Conservation (phyloP, 2,888 invertebrate genomes). For the Sialis lutaria region DNA sequence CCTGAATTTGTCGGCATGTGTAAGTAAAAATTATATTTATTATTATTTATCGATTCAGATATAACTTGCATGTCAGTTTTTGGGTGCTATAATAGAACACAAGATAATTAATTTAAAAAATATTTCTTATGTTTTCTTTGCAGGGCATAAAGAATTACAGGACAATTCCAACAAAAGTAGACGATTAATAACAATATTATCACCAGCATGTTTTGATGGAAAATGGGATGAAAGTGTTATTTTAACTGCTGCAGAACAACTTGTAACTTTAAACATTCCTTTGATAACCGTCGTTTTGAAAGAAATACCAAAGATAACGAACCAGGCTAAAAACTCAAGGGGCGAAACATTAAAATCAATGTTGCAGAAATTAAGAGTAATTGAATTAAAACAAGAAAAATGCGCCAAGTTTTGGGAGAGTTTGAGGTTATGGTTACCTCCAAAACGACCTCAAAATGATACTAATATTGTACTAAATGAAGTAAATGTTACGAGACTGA, state of each 20-base stretch:
- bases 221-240: slow-evolving; percentile 28
- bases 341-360: slow-evolving; percentile 32
- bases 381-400: slow-evolving; percentile 34
- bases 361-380: slow-evolving; percentile 29
- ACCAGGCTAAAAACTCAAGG: slow-evolving; percentile 23
- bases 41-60: no score
- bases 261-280: slow-evolving; percentile 19
- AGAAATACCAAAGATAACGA: slow-evolving; percentile 21
- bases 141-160: slow-evolving; percentile 40
- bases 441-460: slow-evolving; percentile 18
- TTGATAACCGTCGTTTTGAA: slow-evolving; percentile 25
- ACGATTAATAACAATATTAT: slow-evolving; percentile 28
- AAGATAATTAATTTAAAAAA: no score
- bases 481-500: slow-evolving; percentile 18
- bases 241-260: slow-evolving; percentile 26
- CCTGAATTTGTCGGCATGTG: no score
- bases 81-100: no score
- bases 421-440: slow-evolving; percentile 43
- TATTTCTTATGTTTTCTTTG: slow-evolving; percentile 9
- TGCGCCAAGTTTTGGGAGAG: slow-evolving; percentile 45
- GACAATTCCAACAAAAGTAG: slow-evolving; percentile 31
- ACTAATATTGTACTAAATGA: slow-evolving; percentile 8
- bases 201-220: slow-evolving; percentile 27
- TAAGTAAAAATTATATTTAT: no score
- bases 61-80: no score